phyloP scores from a whole-genome alignment of 2,113 vertebrate genomes.

The Origma solitaria region DNA sequence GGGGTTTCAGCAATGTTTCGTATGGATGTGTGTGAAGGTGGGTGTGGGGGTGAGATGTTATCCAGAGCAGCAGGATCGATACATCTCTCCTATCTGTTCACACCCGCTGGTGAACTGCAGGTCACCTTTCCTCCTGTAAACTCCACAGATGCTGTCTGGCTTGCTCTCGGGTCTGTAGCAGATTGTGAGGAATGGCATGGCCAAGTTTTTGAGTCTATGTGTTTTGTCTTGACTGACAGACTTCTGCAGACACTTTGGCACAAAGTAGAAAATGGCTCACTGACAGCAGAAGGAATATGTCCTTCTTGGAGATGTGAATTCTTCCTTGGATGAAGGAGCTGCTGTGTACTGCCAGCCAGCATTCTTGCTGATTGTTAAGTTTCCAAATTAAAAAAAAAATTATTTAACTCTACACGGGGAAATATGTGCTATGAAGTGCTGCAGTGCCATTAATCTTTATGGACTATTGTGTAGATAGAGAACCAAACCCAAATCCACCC shows the following conservation, averaged over 20 bases:
- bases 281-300: conserved; percentile 38
- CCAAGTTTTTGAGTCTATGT: conserved; percentile 8
- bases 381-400: conserved; percentile 33
- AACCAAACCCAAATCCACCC: background rate
- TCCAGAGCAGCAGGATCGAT: background rate
- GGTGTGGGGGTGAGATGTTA: background rate
- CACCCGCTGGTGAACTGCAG: background rate
- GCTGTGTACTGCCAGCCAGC: conserved; percentile 24
- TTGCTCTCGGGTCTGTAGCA: background rate
- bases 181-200: background rate
- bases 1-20: background rate
- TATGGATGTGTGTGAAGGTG: background rate
- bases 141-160: background rate
- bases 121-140: background rate
- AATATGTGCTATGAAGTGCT: background rate
- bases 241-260: conserved; percentile 5
- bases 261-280: background rate
- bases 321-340: conserved; percentile 26
- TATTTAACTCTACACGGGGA: background rate
- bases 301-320: conserved; percentile 13
- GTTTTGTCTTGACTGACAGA: conserved; percentile 40
- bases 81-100: background rate
- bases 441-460: background rate
- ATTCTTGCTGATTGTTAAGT: conserved; percentile 32
- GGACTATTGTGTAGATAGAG: background rate